A percentile compares a stretch with the other conserved stretches of the same genome.
These are phyloP conservation scores for Calliopsis andreniformis DNA, from an alignment of 1,140 invertebrate species.

Conservation along the genomic window DNA sequence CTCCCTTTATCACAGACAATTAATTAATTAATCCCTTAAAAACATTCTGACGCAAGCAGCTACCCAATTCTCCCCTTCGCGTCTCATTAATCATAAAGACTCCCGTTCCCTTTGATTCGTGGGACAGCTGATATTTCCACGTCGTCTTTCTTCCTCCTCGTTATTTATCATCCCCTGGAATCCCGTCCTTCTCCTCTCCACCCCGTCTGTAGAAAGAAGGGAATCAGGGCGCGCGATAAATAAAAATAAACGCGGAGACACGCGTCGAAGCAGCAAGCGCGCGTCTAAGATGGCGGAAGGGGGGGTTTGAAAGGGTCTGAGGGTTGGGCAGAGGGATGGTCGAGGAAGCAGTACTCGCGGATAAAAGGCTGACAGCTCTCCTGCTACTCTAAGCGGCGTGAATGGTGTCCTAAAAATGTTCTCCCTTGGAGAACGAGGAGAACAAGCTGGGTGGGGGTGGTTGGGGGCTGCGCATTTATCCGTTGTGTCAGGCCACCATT, in stretches of 20 bases:
- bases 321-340: not conserved
- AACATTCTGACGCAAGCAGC: not conserved
- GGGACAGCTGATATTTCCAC: slow-evolving; percentile 12
- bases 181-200: not conserved
- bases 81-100: slow-evolving; percentile 15
- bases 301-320: not conserved
- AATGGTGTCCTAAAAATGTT: slow-evolving; percentile 64
- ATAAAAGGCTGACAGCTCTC: slow-evolving; percentile 57
- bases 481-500: slow-evolving; percentile 54
- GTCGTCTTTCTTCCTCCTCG: not conserved
- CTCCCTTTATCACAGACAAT: not conserved
- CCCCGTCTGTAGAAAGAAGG: not conserved
- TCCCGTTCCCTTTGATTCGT: not conserved
- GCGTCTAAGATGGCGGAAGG: not conserved
- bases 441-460: slow-evolving; percentile 16
- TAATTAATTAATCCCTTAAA: not conserved
- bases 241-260: slow-evolving; percentile 29
- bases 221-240: slow-evolving; percentile 44
- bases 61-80: not conserved
- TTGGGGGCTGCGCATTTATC: slow-evolving; percentile 38
- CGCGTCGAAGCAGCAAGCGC: not conserved
- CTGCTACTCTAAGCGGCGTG: slow-evolving; percentile 53
- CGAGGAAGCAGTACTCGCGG: slow-evolving; percentile 1
- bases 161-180: slow-evolving; percentile 25
- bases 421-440: slow-evolving; percentile 8